These are phyloP conservation scores for Pipistrellus nathusii DNA, from an alignment of 2,797 vertebrate species.

Conservation along the genomic window DNA sequence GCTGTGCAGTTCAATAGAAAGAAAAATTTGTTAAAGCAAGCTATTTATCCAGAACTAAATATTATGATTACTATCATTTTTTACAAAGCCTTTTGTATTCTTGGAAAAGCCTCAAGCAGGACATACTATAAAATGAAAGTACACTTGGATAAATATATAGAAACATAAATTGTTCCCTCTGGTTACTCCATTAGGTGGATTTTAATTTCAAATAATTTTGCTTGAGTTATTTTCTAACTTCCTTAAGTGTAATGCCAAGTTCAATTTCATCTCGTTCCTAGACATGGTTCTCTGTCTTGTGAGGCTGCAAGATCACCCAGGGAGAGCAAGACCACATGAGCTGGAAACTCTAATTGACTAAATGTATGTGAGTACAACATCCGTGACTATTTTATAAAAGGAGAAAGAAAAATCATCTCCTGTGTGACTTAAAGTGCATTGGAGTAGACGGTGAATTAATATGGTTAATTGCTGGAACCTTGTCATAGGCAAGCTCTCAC, in stretches of 20 bases:
- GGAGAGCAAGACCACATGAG: background rate
- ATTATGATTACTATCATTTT: conserved; percentile 17
- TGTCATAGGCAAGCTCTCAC: background rate
- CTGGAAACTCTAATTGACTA: conserved; percentile 51
- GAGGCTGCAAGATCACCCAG: conserved; percentile 46
- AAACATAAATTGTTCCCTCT: conserved; percentile 23
- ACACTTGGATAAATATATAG: background rate
- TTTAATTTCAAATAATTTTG: conserved; percentile 45
- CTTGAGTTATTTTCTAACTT: conserved; percentile 22
- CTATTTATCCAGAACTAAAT: conserved; percentile 20
- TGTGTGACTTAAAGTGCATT: background rate
- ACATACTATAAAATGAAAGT: background rate
- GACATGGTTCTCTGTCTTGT: conserved; percentile 82
- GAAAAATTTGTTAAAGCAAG: background rate
- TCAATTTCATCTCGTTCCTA: conserved; percentile 73
- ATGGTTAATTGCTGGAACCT: background rate
- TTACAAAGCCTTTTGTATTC: background rate
- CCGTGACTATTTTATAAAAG: background rate
- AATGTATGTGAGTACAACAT: conserved; percentile 80
- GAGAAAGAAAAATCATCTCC: background rate
- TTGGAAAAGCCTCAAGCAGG: background rate
- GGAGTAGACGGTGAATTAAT: background rate
- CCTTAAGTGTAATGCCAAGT: background rate
- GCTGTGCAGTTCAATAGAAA: background rate
- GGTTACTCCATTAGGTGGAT: background rate